phyloP scores from a whole-genome alignment of 2,888 invertebrate species.

The Teleogryllus oceanicus region DNA sequence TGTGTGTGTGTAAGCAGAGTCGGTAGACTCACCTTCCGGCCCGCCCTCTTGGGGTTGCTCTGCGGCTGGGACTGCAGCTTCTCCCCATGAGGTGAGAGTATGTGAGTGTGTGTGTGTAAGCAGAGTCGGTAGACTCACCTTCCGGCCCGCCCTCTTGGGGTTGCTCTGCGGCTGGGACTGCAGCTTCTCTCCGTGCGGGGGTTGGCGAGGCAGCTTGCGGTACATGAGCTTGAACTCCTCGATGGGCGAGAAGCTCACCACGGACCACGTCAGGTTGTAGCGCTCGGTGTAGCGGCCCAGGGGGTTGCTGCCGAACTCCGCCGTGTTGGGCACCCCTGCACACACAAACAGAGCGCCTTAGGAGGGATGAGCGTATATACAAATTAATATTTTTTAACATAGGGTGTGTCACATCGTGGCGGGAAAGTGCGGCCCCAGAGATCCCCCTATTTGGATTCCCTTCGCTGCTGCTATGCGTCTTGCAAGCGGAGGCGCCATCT shows the following conservation, averaged over 20 bases:
- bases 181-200: conserved; percentile 32
- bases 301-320: conserved; percentile 61
- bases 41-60: conserved; percentile 25
- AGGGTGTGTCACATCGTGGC: too few species aligned
- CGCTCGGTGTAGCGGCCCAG: conserved; percentile 58
- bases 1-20: too few species aligned
- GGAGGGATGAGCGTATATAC: too few species aligned
- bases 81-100: conserved; percentile 31
- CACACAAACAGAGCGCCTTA: too few species aligned
- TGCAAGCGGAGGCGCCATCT: too few species aligned
- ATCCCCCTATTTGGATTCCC: too few species aligned
- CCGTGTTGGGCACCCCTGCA: conserved; percentile 61
- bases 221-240: conserved; percentile 65
- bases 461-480: too few species aligned
- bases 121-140: conserved; percentile 19
- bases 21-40: conserved; percentile 28
- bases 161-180: conserved; percentile 25
- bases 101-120: too few species aligned
- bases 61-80: conserved; percentile 25
- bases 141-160: conserved; percentile 28
- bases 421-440: too few species aligned
- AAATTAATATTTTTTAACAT: too few species aligned
- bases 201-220: conserved; percentile 53
- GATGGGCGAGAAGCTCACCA: conserved; percentile 63
- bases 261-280: conserved; percentile 66